Evolutionary conservation across 2,888 invertebrate genomes (phyloP).

Genomic region (Caenorhabditis sulstoni): DNA sequence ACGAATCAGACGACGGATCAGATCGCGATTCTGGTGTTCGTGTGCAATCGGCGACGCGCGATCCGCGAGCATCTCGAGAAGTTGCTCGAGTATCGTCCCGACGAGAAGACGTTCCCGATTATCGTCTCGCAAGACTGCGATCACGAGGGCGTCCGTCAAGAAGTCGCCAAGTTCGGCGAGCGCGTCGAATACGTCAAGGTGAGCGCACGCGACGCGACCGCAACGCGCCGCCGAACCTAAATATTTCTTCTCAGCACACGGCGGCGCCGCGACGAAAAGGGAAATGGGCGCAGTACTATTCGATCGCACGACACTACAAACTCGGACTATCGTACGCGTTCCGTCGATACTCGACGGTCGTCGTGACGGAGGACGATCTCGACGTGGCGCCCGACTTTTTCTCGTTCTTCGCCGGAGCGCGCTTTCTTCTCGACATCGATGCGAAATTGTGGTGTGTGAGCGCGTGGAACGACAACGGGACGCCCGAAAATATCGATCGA

Average conservation of each 20-base stretch:
- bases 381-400: slow-evolving; percentile 97
- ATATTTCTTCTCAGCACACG: slow-evolving; percentile 62
- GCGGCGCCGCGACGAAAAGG: slow-evolving; percentile 63
- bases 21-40: slow-evolving; percentile 85
- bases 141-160: slow-evolving; percentile 89
- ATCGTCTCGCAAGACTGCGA: slow-evolving; percentile 97
- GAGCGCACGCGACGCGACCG: too few species aligned
- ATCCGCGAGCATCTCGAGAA: slow-evolving; percentile 90
- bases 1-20: slow-evolving; percentile 73
- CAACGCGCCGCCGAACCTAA: too few species aligned
- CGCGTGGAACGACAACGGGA: slow-evolving; percentile 99
- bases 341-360: slow-evolving; percentile 87
- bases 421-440: slow-evolving; percentile 89
- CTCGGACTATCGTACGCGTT: slow-evolving; percentile 96
- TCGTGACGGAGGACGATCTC: slow-evolving; percentile 98
- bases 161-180: slow-evolving; percentile 89
- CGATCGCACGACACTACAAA: slow-evolving; percentile 88
- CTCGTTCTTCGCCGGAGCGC: slow-evolving; percentile 95
- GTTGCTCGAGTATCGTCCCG: slow-evolving; percentile 84
- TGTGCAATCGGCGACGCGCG: slow-evolving; percentile 91
- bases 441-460: slow-evolving; percentile 95
- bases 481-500: slow-evolving; percentile 81
- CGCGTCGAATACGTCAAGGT: slow-evolving; percentile 71
- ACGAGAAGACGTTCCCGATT: slow-evolving; percentile 90
- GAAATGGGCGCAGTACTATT: slow-evolving; percentile 70